Conservation (phyloP, 2,797 vertebrate genomes). For the Cuculus canorus region DNA sequence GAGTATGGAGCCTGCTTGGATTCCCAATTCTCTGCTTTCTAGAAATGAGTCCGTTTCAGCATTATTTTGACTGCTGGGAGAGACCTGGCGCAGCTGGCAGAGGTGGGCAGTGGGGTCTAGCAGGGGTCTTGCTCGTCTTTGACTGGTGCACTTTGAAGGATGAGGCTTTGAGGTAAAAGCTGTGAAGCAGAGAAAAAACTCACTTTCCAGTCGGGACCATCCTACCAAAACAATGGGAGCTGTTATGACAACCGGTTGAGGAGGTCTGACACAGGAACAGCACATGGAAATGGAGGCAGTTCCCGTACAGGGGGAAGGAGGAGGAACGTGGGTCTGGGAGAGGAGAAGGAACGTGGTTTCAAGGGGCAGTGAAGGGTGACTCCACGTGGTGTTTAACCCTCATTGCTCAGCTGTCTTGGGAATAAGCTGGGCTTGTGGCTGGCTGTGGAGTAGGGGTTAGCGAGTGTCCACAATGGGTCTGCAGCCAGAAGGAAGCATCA, state of each 20-base stretch:
- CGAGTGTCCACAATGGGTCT: rapidly evolving
- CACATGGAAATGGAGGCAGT: background rate
- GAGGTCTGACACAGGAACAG: background rate
- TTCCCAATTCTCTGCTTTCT: background rate
- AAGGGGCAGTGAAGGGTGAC: background rate
- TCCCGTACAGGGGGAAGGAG: background rate
- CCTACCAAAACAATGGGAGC: background rate
- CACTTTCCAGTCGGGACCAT: background rate
- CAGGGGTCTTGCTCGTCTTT: background rate
- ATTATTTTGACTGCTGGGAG: background rate
- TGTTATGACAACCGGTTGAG: background rate
- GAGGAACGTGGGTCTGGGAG: rapidly evolving
- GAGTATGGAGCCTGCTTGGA: background rate
- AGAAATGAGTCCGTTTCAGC: background rate
- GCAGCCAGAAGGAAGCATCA: background rate
- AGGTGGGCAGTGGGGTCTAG: background rate
- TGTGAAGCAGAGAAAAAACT: background rate
- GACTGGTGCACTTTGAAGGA: background rate
- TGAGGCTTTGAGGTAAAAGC: background rate
- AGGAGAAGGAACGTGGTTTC: background rate
- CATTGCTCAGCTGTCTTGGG: background rate
- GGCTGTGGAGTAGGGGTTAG: background rate
- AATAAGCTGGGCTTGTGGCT: background rate
- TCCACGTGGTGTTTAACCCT: background rate
- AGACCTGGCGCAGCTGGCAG: background rate